Base-by-base conservation (phyloP, 2,797 vertebrate species). In the Oreochromis grahami region DNA sequence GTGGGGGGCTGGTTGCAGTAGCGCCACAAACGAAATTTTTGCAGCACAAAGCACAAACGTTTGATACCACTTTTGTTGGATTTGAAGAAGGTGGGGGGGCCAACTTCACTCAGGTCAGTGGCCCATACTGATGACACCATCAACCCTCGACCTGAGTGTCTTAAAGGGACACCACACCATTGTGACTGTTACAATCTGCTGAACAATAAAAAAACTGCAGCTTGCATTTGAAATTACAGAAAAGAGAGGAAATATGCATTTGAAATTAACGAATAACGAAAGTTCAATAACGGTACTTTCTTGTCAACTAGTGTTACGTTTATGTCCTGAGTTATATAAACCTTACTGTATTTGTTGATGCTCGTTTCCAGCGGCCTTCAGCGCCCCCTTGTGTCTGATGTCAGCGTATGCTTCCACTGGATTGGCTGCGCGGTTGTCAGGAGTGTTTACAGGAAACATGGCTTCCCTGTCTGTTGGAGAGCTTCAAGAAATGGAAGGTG, bases 401-500 rank as follows among this genome's bases (percentile, higher is more conserved):
- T 21, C 11, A 13, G 36, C 3, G 51, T 5, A 48, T 48, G 41
- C 89, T 26, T 32, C 5, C 76, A 19, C 14, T 76, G 24, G 90
- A 96, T 97, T 95, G 95, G 96, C 85, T 80, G 83, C 88, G 60
- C 83, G 72, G 84, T 89, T 94, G 96, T 95, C 92, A 94, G 93
- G 94, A 91, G 90, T 96, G 95, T 94, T 93, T 89, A 94, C 91
- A 91, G 82, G 82, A 93, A 95, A 95, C 91, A 97, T 97, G 97
- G 97, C 97, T 92, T 93, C 96, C 83, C 84, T 92, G 92, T 93
- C 95, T 91, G 95, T 93, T 77, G 96, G 95, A 94, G 97, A 97
- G 86, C 95, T 94, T 74, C 97, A 97, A 92, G 97, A 97, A 84
- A 97, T 97, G 97, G 97, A 97, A 96, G 97, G 97, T 97, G 87